Conservation (phyloP, 2,113 vertebrate genomes). For the Silurus asotus region DNA sequence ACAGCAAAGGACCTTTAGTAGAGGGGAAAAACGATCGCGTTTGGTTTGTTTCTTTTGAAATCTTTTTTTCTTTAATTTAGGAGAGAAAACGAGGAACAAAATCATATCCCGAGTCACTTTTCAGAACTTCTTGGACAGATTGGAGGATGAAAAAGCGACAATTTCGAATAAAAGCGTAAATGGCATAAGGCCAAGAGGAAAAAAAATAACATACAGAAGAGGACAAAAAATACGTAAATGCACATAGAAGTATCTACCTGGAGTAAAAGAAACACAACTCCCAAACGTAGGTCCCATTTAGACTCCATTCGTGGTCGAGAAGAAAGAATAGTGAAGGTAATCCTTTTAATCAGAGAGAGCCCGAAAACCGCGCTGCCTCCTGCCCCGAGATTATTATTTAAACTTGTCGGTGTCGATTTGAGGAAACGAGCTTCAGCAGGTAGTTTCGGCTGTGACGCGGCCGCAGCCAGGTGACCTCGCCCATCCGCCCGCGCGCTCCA, state of each 20-base stretch:
- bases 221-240: not conserved
- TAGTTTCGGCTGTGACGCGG: slow-evolving; percentile 66
- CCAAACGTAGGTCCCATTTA: slow-evolving; percentile 45
- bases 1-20: slow-evolving; percentile 53
- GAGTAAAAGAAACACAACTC: slow-evolving; percentile 53
- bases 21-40: not conserved
- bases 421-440: slow-evolving; percentile 60
- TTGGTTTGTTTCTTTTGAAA: not conserved
- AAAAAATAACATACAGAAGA: not conserved
- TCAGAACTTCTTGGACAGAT: not conserved
- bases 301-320: slow-evolving; percentile 15
- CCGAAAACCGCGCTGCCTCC: not conserved
- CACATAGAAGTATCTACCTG: slow-evolving; percentile 61
- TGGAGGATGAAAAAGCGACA: not conserved
- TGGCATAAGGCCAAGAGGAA: not conserved
- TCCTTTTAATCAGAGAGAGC: not conserved
- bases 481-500: slow-evolving; percentile 54
- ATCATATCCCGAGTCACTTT: not conserved
- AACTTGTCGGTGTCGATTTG: not conserved
- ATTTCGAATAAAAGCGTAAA: not conserved
- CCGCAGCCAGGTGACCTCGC: slow-evolving; percentile 62
- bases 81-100: not conserved
- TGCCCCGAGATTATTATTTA: not conserved
- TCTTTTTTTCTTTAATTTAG: not conserved
- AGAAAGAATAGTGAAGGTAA: slow-evolving; percentile 14